Base-by-base conservation (phyloP, 1,140 invertebrate genomes). In the Conus betulinus region DNA sequence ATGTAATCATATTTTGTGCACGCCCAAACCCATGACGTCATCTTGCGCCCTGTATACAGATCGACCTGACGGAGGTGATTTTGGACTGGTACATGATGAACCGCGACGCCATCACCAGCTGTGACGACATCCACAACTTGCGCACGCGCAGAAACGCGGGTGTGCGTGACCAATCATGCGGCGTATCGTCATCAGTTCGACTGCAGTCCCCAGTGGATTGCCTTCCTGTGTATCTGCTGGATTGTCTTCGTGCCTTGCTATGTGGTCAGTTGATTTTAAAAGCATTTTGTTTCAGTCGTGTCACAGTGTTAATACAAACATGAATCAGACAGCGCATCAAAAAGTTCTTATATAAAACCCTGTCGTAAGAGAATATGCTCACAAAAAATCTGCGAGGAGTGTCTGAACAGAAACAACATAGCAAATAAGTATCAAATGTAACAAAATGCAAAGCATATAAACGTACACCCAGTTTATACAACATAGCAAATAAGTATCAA, bases 51-150 rank as follows among this genome's bases (percentile, higher is more conserved):
- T 60, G 57, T 60, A 15, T 78, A n/a, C 87, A 92, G 92, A 88
- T 92, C 6, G 92, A 92, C 71, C 78, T 92, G 51, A 89, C 91
- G 15, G 91, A 92, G 27, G 81, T 90, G 15, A 76, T 93, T 7
- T 74, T 91, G 63, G 89, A 90, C 57, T 93, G 92, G 92, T 93
- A 92, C 87, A 87, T 90, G 52, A 88, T 91, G 84, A 85, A 91
- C 10, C 87, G 90, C 8, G 91, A 91, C 84, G 89, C 92, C 60
- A 90, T 92, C 76, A 90, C 91, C 7, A 91, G 91, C 86, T 93
- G 91, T 91, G 91, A 91, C 90, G 91, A 92, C 86, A 91, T 92
- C 71, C 90, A 92, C 84, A 88, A 90, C n/a, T 88, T 91, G n/a
- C 91, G 90, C 81, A 90, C 90, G 55, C 84, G 87, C 53, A 82